Evolutionary conservation across 2,113 vertebrate genomes (phyloP).

Genomic region (Natator depressus): DNA sequence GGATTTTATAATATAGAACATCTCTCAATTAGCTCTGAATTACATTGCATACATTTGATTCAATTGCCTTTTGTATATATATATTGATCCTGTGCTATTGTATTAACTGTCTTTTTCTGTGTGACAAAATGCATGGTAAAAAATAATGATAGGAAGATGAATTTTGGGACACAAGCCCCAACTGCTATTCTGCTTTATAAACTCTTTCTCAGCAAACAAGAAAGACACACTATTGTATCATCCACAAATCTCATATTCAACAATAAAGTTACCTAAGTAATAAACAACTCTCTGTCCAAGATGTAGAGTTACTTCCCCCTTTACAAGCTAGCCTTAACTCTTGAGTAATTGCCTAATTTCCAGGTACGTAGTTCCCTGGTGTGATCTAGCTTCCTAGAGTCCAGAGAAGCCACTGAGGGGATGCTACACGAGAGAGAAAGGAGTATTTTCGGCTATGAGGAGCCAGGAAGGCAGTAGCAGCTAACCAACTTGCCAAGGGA

Average conservation of each 20-base stretch:
- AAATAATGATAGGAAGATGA: background rate
- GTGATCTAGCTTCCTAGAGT: background rate
- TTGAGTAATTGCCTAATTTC: background rate
- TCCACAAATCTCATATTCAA: background rate
- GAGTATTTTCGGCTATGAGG: background rate
- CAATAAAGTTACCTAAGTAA: background rate
- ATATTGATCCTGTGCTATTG: background rate
- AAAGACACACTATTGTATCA: background rate
- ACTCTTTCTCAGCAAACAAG: background rate
- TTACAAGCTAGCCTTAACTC: background rate
- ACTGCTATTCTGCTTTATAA: background rate
- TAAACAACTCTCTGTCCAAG: background rate
- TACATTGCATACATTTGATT: slow-evolving; percentile 1
- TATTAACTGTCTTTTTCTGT: background rate
- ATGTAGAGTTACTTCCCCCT: background rate
- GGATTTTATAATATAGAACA: slow-evolving; percentile 32
- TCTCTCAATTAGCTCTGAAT: slow-evolving; percentile 28
- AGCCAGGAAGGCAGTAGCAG: background rate
- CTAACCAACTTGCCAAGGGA: background rate
- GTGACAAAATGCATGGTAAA: background rate
- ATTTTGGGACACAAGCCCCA: background rate
- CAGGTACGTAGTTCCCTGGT: background rate
- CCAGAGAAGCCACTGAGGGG: background rate
- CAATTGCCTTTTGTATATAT: background rate
- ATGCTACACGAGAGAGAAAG: background rate